Base-by-base conservation (phyloP, 2,888 invertebrate species). In the Adelognathus sp. region DNA sequence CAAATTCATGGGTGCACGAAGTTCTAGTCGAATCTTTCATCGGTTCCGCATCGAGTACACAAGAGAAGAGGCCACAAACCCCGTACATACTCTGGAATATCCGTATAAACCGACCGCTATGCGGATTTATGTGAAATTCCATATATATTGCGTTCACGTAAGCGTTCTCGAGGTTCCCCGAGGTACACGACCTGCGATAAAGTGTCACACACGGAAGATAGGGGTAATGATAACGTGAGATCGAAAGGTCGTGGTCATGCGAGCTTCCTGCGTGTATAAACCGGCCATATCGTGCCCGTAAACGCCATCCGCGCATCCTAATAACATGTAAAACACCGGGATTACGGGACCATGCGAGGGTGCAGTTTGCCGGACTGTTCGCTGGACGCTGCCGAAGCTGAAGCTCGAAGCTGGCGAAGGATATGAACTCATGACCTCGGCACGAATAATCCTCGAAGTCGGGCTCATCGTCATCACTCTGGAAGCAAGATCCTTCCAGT, bases 311-410 rank as follows among this genome's bases (percentile, higher is more conserved):
- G 46, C 24, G 50, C 66, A 24, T 52, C 21, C 81, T 86, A 83
- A 85, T 87, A 87, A 87, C 84, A 86, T 86, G 87, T 86, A 89
- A 89, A 89, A 89, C 89, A 88, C 85, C 84, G 63, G 89, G 89
- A 88, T 89, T 88, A 88, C 82, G 82, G 85, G 86, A 87, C 86
- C 87, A 89, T 87, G 87, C 75, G n/a, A 33, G 46, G 64, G 44
- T 60, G 46, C 18, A 33, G 36, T n/a, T 52, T 16, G 36, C 52
- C 16, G 21, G 24, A 36, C 58, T 39, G 24, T 54, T 33, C 50
- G 54, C 41, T 33, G 60, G 50, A 61, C 56, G 29, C 58, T 31
- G 31, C n/a, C n/a, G n/a, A n/a, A n/a, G n/a, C n/a, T 44, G 14
- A 50, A 29, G 33, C 31, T 21, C 16, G 2, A 7, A 16, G 16